Base-by-base conservation (phyloP, 2,888 invertebrate species). In the Sinelater perroti region DNA sequence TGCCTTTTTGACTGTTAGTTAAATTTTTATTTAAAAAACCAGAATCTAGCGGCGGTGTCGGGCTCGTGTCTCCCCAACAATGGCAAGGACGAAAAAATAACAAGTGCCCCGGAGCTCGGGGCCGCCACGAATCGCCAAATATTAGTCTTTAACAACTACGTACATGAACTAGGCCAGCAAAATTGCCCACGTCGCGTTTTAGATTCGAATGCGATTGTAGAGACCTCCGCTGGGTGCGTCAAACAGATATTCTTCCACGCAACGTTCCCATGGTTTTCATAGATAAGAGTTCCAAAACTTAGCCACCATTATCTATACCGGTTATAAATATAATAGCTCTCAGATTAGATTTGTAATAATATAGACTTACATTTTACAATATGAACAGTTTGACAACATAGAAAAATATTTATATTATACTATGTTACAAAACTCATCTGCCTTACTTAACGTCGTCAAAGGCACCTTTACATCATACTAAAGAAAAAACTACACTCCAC, bases 401-500 rank as follows among this genome's bases (percentile, higher is more conserved):
- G 83, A 85, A 85, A 86, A 86, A 86, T 86, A 84, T 85, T 85
- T 84, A 84, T 78, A n/a, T n/a, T n/a, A 78, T 78, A 78, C 77
- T 80, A 83, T 84, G 82, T 85, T 86, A 85, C 85, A 86, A 86
- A 86, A 86, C 81, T 85, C 84, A 85, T 82, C 82, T 77, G 79
- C 80, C 85, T 85, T 85, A 85, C 83, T 83, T 84, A 84, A 73
- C 73, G 70, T 74, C 75, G 75, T 73, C 78, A 80, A 57, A 80
- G 80, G 80, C 80, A 80, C 80, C 79, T 76, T 78, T 75, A 79
- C 78, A 77, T 72, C 75, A 71, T 72, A 70, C 67, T 67, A 68
- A 70, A 70, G 47, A 36, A 53, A 51, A 47, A 50, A 52, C 50
- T 60, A 57, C 54, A 57, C 40, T 54, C 60, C 60, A 60, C 60